These are phyloP conservation scores for Gila robusta DNA, from an alignment of 2,797 vertebrate species.

Conservation along the genomic window DNA sequence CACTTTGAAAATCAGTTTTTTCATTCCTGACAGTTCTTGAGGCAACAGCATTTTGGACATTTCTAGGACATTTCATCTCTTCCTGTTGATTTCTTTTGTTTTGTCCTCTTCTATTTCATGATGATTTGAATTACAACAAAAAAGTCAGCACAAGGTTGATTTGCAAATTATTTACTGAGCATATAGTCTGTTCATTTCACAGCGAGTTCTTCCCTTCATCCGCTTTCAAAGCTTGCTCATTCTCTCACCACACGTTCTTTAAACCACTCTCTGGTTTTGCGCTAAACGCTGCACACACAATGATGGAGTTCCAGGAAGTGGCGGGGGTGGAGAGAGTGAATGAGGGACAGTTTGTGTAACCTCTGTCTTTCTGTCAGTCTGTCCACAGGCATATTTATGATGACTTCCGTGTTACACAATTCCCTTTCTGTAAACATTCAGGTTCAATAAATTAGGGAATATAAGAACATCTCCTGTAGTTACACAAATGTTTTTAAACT, in stretches of 20 bases:
- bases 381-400: constrained; percentile 56
- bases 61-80: constrained; percentile 28
- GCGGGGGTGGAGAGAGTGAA: constrained; percentile 18
- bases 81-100: not conserved
- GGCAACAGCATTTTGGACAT: not conserved
- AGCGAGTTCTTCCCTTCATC: constrained; percentile 10
- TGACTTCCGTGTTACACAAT: constrained; percentile 43
- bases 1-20: not conserved
- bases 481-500: constrained; percentile 55
- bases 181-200: constrained; percentile 22
- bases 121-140: constrained; percentile 20
- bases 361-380: constrained; percentile 41
- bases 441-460: constrained; percentile 53
- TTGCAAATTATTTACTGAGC: not conserved
- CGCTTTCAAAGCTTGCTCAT: not conserved
- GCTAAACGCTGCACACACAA: constrained; percentile 14
- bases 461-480: constrained; percentile 40
- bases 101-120: not conserved
- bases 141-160: not conserved
- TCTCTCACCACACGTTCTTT: constrained; percentile 1
- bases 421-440: constrained; percentile 49
- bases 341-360: constrained; percentile 35
- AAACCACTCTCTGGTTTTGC: constrained; percentile 23
- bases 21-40: not conserved
- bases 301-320: constrained; percentile 31